Conservation (phyloP, 2,888 invertebrate species). For the Stramonita haemastoma region DNA sequence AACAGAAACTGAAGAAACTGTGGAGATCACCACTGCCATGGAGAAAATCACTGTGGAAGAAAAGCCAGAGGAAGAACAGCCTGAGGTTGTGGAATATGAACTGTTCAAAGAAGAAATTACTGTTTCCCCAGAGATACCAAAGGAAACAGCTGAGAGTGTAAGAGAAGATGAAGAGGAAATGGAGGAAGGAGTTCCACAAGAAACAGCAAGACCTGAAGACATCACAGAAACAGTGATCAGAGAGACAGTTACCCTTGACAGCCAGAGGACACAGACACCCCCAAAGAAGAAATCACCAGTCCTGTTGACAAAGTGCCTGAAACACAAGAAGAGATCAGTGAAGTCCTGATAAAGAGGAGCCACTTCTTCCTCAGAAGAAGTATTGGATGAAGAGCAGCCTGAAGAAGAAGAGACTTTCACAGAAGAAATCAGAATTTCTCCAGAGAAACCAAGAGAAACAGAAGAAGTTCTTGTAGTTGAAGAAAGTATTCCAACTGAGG, state of each 20-base stretch:
- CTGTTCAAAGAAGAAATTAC: neutral
- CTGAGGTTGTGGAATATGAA: slow-evolving; percentile 26
- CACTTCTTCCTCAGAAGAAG: neutral
- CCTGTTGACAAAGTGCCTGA: slow-evolving; percentile 28
- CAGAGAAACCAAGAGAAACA: slow-evolving; percentile 4
- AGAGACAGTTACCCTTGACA: slow-evolving; percentile 25
- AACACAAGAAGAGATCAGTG: neutral
- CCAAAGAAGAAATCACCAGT: slow-evolving; percentile 37
- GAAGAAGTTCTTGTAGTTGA: slow-evolving; percentile 22
- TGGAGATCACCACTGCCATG: neutral
- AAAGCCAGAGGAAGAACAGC: slow-evolving; percentile 38
- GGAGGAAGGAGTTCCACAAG: slow-evolving; percentile 36
- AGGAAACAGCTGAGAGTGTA: neutral
- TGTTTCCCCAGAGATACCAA: neutral
- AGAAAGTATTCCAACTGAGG: no score
- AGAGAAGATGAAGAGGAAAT: slow-evolving; percentile 42
- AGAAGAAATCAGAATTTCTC: slow-evolving; percentile 20
- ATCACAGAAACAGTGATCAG: slow-evolving; percentile 10
- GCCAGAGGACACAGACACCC: no score
- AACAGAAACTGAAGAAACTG: slow-evolving; percentile 32
- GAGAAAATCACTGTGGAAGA: slow-evolving; percentile 34
- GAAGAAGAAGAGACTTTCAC: slow-evolving; percentile 37
- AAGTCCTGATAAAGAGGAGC: slow-evolving; percentile 24
- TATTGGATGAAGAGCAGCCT: slow-evolving; percentile 22
- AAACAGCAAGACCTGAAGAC: slow-evolving; percentile 36